Evolutionary conservation across 92 coral and sea anemone species (phyloP).

Genomic region (Siderastrea siderea): DNA sequence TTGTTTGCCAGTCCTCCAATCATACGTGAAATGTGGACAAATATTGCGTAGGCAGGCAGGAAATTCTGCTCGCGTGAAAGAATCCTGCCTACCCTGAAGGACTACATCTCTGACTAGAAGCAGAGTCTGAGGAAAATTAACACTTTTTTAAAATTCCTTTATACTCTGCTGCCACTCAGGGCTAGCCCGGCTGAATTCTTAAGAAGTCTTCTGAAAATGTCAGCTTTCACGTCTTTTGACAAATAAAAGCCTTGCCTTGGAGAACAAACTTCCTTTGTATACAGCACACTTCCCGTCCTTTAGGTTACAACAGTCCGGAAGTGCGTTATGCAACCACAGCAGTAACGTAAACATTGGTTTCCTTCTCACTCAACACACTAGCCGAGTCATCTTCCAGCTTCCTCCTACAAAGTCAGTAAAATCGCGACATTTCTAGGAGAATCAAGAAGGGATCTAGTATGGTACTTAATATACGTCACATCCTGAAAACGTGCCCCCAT

Average conservation of each 20-base stretch:
- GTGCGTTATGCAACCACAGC: background rate
- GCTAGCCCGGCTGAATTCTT: background rate
- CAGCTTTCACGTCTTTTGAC: background rate
- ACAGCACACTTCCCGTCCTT: background rate
- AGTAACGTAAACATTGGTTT: background rate
- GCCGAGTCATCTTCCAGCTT: background rate
- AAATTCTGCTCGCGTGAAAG: background rate
- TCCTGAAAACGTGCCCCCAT: too few relatives aligned
- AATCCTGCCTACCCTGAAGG: background rate
- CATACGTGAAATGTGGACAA: background rate
- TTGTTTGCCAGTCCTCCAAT: too few relatives aligned
- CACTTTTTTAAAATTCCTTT: background rate
- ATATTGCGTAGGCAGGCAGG: slow-evolving; percentile 9
- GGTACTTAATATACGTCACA: too few relatives aligned
- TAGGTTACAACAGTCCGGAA: background rate
- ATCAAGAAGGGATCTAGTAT: too few relatives aligned
- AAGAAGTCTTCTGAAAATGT: background rate
- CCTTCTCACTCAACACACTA: background rate
- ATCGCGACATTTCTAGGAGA: too few relatives aligned
- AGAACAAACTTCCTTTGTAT: background rate
- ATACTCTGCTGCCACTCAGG: background rate
- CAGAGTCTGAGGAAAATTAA: background rate
- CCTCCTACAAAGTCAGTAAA: background rate
- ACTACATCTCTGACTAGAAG: background rate
- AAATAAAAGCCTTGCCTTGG: background rate